Conservation (phyloP, 2,888 invertebrate species). For the Xanthorhoe designata region DNA sequence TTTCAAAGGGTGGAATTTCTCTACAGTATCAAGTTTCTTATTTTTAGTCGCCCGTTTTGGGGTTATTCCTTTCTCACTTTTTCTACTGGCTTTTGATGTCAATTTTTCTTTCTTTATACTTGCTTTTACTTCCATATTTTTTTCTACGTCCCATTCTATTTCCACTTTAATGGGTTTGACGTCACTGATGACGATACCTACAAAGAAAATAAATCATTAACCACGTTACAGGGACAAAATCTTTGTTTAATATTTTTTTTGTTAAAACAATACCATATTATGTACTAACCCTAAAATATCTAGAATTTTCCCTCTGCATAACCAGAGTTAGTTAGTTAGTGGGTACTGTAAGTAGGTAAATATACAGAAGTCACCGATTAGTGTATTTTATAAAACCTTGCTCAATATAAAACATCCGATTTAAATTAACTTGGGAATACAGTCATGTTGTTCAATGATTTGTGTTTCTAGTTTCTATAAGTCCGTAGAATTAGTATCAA, state of each 20-base stretch:
- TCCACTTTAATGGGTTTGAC: constrained; percentile 38
- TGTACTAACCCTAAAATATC: constrained; percentile 13
- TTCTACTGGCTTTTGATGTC: constrained; percentile 20
- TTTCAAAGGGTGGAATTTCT: constrained; percentile 22
- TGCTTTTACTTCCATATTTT: constrained; percentile 21
- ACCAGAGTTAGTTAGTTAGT: background rate
- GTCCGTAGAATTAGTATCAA: too few species aligned
- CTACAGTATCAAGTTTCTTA: constrained; percentile 9
- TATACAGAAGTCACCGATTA: background rate
- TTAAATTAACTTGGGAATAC: background rate
- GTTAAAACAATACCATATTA: constrained; percentile 5
- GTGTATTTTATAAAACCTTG: background rate
- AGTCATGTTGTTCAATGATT: too few species aligned
- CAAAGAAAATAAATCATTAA: constrained; percentile 46
- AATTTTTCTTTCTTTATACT: constrained; percentile 28
- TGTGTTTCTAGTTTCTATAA: too few species aligned
- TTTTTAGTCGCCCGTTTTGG: constrained; percentile 11
- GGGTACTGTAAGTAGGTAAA: background rate
- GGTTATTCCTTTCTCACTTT: constrained; percentile 15
- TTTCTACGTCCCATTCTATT: constrained; percentile 36
- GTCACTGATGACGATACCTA: constrained; percentile 45
- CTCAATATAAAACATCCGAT: background rate
- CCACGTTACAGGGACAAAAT: constrained; percentile 22
- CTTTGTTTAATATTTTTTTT: constrained; percentile 4
- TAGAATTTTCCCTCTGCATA: background rate